Evolutionary conservation across 2,113 vertebrate species (phyloP), one percentile per base, ranked within the genome.

Genomic region (Nesoenas mayeri): DNA sequence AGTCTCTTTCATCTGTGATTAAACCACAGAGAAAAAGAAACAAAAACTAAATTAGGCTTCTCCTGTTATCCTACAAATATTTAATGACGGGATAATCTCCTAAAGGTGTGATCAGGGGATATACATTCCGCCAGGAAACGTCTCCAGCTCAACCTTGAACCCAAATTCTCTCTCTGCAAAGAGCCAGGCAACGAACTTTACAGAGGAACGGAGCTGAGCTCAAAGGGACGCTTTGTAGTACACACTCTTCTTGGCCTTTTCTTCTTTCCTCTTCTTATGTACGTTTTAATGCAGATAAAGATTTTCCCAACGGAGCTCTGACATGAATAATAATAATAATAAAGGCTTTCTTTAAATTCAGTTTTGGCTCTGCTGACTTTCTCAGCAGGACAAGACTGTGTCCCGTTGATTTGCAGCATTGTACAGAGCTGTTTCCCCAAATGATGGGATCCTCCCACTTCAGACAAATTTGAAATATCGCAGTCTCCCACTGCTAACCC

Each of bases 1-100:
- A 98, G 97, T 98, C 98, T 98, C 98, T 98, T 99, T 99, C 98
- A 98, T 99, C 97, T 98, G 97, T 98, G 98, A 98, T 98, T 98
- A 98, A 98, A 98, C 98, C 97, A 97, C 96, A 97, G 97, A 98
- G 98, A 98, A 98, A 98, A 98, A 98, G 98, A 98, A 98, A 98
- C 98, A 98, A 98, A 98, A 98, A 98, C 98, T 98, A 98, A 98
- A 98, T 98, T 98, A 98, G 98, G 98, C 98, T 98, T 98, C 98
- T 98, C 97, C 98, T 98, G 98, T 98, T 98, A 98, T 98, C 98
- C 98, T 98, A 98, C 98, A 98, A 98, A 98, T 98, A 98, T 98
- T 98, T 98, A 98, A 98, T 98, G 98, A 98, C 40, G 97, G 98
- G 97, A 98, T 98, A 98, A 98, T 98, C 98, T 98, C 97, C 94